A percentile compares a stretch with the other conserved stretches of the same genome.
Conservation (phyloP, 1,140 invertebrate species). For the Drosophila azteca region DNA sequence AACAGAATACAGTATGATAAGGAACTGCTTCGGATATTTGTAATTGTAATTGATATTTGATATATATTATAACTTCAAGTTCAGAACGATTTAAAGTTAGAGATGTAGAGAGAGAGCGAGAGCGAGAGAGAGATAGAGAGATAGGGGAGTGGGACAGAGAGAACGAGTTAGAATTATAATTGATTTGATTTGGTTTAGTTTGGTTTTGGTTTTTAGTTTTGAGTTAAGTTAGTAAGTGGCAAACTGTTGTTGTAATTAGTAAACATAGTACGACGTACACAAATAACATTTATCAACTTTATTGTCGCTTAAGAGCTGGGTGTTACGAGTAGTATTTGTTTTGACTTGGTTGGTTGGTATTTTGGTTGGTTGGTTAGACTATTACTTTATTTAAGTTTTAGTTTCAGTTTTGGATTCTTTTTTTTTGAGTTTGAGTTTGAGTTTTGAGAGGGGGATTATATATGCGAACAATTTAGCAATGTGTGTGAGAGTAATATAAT, state of each 20-base stretch:
- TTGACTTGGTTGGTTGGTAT: constrained; percentile 46
- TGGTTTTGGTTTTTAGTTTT: constrained; percentile 35
- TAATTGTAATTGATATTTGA: constrained; percentile 39
- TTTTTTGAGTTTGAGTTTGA: not conserved
- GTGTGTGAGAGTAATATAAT: constrained; percentile 81
- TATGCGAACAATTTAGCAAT: constrained; percentile 82
- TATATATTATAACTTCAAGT: constrained; percentile 63
- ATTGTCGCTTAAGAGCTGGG: constrained; percentile 61
- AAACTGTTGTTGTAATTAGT: constrained; percentile 76
- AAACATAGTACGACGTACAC: constrained; percentile 81
- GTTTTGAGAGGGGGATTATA: constrained; percentile 65
- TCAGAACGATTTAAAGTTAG: constrained; percentile 54
- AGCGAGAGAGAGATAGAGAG: constrained; percentile 35
- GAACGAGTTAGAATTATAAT: constrained; percentile 57
- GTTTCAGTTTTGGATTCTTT: constrained; percentile 59
- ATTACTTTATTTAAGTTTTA: constrained; percentile 77
- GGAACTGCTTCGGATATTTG: constrained; percentile 68
- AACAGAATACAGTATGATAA: constrained; percentile 76
- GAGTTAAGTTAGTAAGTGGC: constrained; percentile 63
- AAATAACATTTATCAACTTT: constrained; percentile 82
- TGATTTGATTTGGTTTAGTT: constrained; percentile 61
- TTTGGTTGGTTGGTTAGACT: constrained; percentile 63
- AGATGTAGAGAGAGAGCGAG: constrained; percentile 39
- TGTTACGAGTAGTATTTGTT: constrained; percentile 33
- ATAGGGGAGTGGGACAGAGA: constrained; percentile 47